phyloP scores from a whole-genome alignment of 1,140 invertebrate species.

The Drosophila kepulauana region DNA sequence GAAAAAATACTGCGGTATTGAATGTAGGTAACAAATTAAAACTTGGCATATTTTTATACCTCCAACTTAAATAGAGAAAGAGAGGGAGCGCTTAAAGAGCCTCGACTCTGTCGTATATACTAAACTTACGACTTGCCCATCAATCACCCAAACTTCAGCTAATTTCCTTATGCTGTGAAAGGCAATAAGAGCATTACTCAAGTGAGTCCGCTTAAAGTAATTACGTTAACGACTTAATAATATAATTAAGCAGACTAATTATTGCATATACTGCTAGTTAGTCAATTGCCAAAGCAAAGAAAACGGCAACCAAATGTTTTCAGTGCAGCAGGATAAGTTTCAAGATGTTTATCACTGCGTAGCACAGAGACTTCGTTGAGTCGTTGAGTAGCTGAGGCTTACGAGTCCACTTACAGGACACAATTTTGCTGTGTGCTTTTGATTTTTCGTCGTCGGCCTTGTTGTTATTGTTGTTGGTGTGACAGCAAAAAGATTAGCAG shows the following conservation, averaged over 20 bases:
- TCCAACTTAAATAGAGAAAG: neutral
- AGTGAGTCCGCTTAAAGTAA: slow-evolving; percentile 47
- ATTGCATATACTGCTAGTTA: slow-evolving; percentile 5
- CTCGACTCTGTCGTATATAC: too few species aligned
- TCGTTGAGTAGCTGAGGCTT: neutral
- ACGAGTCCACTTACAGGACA: slow-evolving; percentile 1
- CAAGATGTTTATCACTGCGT: slow-evolving; percentile 44
- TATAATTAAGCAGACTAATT: slow-evolving; percentile 46
- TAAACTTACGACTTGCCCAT: slow-evolving; percentile 23
- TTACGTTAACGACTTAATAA: slow-evolving; percentile 73
- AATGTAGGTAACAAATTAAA: too few species aligned
- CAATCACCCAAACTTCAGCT: slow-evolving; percentile 50
- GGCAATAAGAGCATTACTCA: slow-evolving; percentile 58
- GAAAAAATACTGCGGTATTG: slow-evolving; percentile 21
- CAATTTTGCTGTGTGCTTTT: slow-evolving; percentile 30
- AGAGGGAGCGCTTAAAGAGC: too few species aligned
- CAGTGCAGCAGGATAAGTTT: slow-evolving; percentile 39
- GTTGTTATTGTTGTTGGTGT: slow-evolving; percentile 21
- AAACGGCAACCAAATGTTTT: slow-evolving; percentile 23
- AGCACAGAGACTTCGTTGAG: slow-evolving; percentile 13
- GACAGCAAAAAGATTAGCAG: slow-evolving; percentile 54
- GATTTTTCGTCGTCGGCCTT: neutral
- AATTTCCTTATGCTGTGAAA: slow-evolving; percentile 39
- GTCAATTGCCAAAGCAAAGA: slow-evolving; percentile 10
- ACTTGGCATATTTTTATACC: too few species aligned